Base-by-base conservation (phyloP, 2,113 vertebrate species). In the Pagrus major region DNA sequence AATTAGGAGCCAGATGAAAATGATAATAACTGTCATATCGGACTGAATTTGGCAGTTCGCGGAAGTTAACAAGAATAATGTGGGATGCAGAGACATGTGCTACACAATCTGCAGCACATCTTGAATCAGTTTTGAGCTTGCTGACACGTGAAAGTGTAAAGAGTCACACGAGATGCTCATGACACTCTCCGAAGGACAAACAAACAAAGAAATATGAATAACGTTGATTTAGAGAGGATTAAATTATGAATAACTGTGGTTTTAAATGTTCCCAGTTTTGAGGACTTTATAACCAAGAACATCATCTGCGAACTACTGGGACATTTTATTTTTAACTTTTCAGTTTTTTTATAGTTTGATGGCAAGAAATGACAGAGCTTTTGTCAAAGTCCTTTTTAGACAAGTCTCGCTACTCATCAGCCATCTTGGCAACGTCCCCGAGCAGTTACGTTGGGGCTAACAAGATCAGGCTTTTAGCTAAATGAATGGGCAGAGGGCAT, bases 41-140 rank as follows among this genome's bases (percentile, higher is more conserved):
- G 76, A 67, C 9, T 33, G 15, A 21, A 52, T 33, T 1, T 79
- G 44, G 41, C 71, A 59, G 23, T 9, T 54, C 29, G 64, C 41
- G 25, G 31, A 74, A 71, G 55, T 78, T 52, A 90, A 81, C 51
- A 56, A 27, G 47, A 68, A 78, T 18, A 71, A 75, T 72, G 61
- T 66, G 73, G 33, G 70, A 72, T 33, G 44, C 73, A 68, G 42
- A 56, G 9, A 46, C 66, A 80, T 18, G 33, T 70, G 77, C 58
- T n/a, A 65, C 74, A 44, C n/a, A 64, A 37, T 16, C 35, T 27
- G 52, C 33, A 29, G 52, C 0, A 15, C 85, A 80, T 84, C 65
- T 86, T 84, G 78, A 69, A 49, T 61, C 27, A 2, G 25, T 86
- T 83, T n/a, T 39, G 21, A 72, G 69, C 1, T 33, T 37, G 78